These are phyloP conservation scores for Anastrepha ludens DNA, from an alignment of 1,140 invertebrate genomes.

Conservation along the genomic window DNA sequence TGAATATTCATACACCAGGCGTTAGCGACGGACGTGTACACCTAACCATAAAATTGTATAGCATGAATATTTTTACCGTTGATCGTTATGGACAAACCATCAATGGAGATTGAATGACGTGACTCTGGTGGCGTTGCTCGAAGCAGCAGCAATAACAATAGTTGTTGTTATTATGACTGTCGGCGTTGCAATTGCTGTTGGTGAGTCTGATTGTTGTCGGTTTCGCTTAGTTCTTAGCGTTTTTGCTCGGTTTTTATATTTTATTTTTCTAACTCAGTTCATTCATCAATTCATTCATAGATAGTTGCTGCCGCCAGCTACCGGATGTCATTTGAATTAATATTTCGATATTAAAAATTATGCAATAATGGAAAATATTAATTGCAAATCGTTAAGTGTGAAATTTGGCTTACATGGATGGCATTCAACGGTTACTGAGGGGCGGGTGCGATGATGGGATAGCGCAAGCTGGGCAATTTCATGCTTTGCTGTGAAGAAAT, in stretches of 20 bases:
- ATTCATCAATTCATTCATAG: conserved; percentile 37
- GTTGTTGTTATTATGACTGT: background rate
- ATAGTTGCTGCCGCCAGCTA: background rate
- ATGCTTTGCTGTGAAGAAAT: background rate
- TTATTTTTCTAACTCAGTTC: background rate
- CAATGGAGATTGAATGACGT: background rate
- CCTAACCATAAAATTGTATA: conserved; percentile 4
- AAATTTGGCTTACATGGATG: conserved; percentile 4
- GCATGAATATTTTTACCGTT: background rate
- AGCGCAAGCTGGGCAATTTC: background rate
- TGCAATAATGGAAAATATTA: conserved; percentile 37
- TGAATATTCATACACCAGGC: background rate
- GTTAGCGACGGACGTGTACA: background rate
- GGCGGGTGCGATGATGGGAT: background rate
- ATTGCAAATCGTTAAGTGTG: conserved; percentile 49
- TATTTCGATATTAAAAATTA: conserved; percentile 22
- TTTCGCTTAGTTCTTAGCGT: background rate
- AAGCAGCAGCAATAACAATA: background rate
- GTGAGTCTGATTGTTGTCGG: background rate
- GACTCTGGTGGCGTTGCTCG: background rate
- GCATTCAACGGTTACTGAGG: background rate
- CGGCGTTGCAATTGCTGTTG: background rate
- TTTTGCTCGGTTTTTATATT: background rate
- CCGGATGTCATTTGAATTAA: conserved; percentile 48
- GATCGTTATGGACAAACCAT: background rate